A percentile compares a stretch with the other conserved stretches of the same genome.
phyloP scores from a whole-genome alignment of 2,888 invertebrate species.

The Volucella inflata region DNA sequence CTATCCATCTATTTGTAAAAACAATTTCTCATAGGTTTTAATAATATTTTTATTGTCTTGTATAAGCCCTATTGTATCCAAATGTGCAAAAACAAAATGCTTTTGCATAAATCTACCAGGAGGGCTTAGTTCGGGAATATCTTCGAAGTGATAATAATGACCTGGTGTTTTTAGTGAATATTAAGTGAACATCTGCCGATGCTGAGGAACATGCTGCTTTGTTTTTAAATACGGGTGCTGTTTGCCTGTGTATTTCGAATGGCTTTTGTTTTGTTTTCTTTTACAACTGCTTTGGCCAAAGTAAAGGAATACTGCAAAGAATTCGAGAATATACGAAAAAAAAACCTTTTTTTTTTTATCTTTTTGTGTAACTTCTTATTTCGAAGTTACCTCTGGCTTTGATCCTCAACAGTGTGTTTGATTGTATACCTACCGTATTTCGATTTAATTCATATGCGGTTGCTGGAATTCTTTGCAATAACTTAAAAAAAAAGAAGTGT shows the following conservation, averaged over 20 bases:
- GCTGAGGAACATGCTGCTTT: too few species aligned
- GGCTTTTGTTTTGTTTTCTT: slow-evolving; percentile 38
- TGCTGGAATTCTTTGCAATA: too few species aligned
- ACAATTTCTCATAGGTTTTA: too few species aligned
- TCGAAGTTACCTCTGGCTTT: slow-evolving; percentile 44
- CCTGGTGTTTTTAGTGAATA: too few species aligned
- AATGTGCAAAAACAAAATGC: too few species aligned
- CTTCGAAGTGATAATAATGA: too few species aligned
- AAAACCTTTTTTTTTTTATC: slow-evolving; percentile 6
- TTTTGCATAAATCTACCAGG: too few species aligned
- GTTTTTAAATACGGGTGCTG: slow-evolving; percentile 22
- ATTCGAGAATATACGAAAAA: slow-evolving; percentile 14
- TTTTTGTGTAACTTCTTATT: slow-evolving; percentile 15
- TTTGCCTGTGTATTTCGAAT: slow-evolving; percentile 42
- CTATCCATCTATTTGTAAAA: background rate
- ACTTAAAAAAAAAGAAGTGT: too few species aligned
- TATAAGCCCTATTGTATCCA: too few species aligned
- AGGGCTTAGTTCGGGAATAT: too few species aligned
- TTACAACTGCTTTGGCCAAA: slow-evolving; percentile 54
- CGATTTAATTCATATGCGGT: background rate
- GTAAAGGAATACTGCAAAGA: slow-evolving; percentile 27
- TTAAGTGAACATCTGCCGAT: too few species aligned
- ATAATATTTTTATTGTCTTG: too few species aligned
- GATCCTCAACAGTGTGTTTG: background rate
- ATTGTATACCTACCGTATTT: background rate